Conservation (phyloP, 2,113 vertebrate genomes). For the Indri indri region DNA sequence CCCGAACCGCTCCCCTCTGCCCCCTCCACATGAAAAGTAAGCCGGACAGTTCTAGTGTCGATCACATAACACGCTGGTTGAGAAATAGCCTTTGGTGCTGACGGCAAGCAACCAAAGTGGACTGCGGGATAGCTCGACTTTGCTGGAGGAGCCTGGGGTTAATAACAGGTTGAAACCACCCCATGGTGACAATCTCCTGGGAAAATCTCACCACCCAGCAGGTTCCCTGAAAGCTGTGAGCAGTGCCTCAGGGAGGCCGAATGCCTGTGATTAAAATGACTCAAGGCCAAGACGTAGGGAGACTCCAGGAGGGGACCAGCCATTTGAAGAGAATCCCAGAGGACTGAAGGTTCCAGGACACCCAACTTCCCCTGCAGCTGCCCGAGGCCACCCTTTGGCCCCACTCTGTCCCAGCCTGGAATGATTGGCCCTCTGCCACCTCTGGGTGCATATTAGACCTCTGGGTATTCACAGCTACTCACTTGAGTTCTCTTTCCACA, state of each 20-base stretch:
- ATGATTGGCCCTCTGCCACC: background rate
- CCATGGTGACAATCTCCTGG: background rate
- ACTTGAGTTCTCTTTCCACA: background rate
- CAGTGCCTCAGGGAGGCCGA: background rate
- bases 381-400: background rate
- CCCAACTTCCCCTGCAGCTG: too few species aligned
- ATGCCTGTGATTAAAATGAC: background rate
- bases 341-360: background rate
- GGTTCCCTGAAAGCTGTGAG: background rate
- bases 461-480: background rate
- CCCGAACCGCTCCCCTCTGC: background rate
- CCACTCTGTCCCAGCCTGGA: background rate
- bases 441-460: background rate
- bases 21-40: background rate
- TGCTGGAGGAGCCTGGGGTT: background rate
- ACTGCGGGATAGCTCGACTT: background rate
- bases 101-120: background rate
- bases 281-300: background rate
- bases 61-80: background rate
- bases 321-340: background rate
- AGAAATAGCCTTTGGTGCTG: background rate
- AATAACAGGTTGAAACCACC: background rate
- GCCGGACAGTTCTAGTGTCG: too few species aligned
- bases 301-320: background rate
- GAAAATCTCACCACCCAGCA: background rate